These are phyloP conservation scores for Coelinius sp. DNA, from an alignment of 2,888 invertebrate species.

Conservation along the genomic window DNA sequence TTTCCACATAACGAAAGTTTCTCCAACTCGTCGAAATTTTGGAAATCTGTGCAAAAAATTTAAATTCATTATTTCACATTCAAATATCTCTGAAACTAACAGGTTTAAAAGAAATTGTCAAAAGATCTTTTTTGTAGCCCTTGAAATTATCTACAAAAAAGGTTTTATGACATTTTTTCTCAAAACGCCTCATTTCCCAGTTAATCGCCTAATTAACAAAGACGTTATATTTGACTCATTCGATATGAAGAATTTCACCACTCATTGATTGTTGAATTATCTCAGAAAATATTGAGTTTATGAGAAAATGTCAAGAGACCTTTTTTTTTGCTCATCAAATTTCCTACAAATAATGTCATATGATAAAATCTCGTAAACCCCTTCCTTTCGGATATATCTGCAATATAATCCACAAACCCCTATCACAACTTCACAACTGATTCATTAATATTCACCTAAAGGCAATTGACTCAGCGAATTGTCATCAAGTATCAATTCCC, in stretches of 20 bases:
- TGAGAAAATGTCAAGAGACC: not conserved
- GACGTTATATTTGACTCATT: too few relatives aligned
- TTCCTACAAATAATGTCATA: not conserved
- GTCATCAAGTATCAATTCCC: slow-evolving; percentile 55
- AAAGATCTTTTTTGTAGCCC: not conserved
- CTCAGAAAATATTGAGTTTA: not conserved
- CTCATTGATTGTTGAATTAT: too few relatives aligned
- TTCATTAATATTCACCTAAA: slow-evolving; percentile 52
- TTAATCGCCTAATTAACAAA: too few relatives aligned
- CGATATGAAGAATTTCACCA: too few relatives aligned
- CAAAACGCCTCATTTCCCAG: too few relatives aligned
- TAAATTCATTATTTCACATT: not conserved
- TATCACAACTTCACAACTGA: not conserved
- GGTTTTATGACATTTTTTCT: too few relatives aligned
- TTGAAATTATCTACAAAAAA: not conserved
- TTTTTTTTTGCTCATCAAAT: too few relatives aligned
- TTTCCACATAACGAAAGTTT: slow-evolving; percentile 59
- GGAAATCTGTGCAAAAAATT: slow-evolving; percentile 53
- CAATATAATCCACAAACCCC: not conserved
- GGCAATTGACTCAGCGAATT: slow-evolving; percentile 59
- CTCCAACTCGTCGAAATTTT: slow-evolving; percentile 55
- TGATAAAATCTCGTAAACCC: too few relatives aligned
- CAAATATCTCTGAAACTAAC: not conserved
- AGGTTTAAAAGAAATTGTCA: not conserved
- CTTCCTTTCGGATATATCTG: not conserved